Percentiles rank a stretch among this genome's conserved stretches.
phyloP scores from a whole-genome alignment of 2,797 vertebrate genomes.

The Liparis tanakae region DNA sequence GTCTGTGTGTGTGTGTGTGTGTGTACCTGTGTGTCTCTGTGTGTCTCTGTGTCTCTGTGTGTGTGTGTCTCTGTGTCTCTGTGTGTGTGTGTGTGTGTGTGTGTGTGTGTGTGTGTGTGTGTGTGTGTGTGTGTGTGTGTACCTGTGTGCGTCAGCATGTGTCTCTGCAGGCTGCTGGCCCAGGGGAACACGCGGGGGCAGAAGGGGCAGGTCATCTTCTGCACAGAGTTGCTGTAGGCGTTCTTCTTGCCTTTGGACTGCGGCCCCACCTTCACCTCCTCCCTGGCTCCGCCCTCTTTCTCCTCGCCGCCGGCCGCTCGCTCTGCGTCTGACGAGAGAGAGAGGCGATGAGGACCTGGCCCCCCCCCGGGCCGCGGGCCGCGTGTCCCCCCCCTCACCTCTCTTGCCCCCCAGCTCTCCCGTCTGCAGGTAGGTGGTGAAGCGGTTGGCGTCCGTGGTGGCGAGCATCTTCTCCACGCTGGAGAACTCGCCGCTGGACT shows the following conservation, averaged over 20 bases:
- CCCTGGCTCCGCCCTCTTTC: slow-evolving; percentile 80
- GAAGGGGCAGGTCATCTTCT: slow-evolving; percentile 94
- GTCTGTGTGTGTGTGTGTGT: too few species aligned
- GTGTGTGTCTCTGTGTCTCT: too few species aligned
- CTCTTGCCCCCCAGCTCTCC: slow-evolving; percentile 82
- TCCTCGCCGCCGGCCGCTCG: slow-evolving; percentile 46
- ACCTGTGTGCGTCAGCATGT: too few species aligned
- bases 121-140: too few species aligned
- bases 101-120: too few species aligned
- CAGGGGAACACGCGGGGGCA: slow-evolving; percentile 95
- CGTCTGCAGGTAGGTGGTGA: slow-evolving; percentile 92
- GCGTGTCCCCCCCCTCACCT: slow-evolving; percentile 22
- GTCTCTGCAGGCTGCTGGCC: slow-evolving; percentile 77
- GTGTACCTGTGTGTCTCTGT: too few species aligned
- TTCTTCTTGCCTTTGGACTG: slow-evolving; percentile 90
- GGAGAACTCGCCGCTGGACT: slow-evolving; percentile 97
- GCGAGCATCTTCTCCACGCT: slow-evolving; percentile 98
- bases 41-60: too few species aligned
- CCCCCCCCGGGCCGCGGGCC: too few species aligned
- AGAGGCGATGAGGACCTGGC: not conserved
- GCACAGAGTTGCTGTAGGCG: slow-evolving; percentile 90
- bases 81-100: too few species aligned
- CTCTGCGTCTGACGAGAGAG: slow-evolving; percentile 48
- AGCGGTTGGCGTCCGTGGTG: slow-evolving; percentile 94
- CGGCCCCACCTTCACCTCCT: slow-evolving; percentile 74